Base-by-base conservation (phyloP, 2,113 vertebrate genomes). In the Odocoileus hemionus region DNA sequence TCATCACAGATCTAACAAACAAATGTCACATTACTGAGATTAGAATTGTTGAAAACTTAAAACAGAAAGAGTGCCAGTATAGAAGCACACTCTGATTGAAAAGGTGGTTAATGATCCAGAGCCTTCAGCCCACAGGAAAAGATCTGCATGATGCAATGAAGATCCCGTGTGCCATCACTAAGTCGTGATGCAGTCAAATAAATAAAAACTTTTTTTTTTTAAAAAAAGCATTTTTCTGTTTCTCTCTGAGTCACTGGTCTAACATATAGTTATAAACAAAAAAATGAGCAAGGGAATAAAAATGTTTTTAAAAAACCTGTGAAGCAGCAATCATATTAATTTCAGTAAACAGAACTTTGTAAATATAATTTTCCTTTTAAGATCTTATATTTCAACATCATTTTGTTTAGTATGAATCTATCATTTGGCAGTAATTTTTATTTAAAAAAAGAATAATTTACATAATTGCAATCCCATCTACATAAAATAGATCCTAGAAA, bases 21-120 rank as follows among this genome's bases (percentile, higher is more conserved):
- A 86, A 82, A 86, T 89, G 47, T 83, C 89, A 95, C 50, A 91
- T 21, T 86, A 43, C n/a, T 92, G 79, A 96, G 30, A 78, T 86
- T 45, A 88, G 55, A 88, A 80, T 79, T 57, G 17, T 30, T 78
- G 36, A 86, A 17, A 94, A 89, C 78, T 74, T 92, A 87, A 95
- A 96, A 76, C 15, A 82, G 21, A 9, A 64, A 95, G 43, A 88
- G 76, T 8, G 28, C 9, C 19, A 23, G 6, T 28, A 70, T 74
- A 50, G 33, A 86, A 94, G 87, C 10, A 86, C 36, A 64, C 36
- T 91, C 13, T 74, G 50, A 93, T 82, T 83, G 36, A 52, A 88
- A 23, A 92, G 21, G 21, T 74, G 36, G 36, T 74, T 74, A 39
- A 39, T 11, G 6, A 74, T 11, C 67, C 36, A 25, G 36, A 74